phyloP scores from a whole-genome alignment of 2,797 vertebrate species.

The Channa striata region DNA sequence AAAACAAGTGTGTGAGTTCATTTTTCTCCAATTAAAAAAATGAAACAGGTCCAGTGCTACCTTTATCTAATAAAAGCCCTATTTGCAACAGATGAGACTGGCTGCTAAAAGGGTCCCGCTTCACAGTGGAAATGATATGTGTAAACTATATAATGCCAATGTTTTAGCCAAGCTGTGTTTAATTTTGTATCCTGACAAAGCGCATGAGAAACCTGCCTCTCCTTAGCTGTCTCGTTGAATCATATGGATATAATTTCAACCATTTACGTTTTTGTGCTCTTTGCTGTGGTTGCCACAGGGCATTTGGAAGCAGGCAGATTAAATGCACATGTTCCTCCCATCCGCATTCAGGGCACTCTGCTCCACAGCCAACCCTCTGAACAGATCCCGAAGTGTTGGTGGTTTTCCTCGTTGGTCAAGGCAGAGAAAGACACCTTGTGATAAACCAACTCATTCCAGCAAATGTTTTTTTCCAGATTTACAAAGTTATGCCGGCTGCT shows the following conservation, averaged over 20 bases:
- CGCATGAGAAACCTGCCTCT: constrained; percentile 88
- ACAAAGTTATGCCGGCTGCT: constrained; percentile 59
- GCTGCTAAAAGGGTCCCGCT: constrained; percentile 78
- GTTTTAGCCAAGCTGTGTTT: constrained; percentile 89
- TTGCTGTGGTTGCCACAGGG: constrained; percentile 88
- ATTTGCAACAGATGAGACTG: constrained; percentile 76
- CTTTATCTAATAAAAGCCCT: constrained; percentile 72
- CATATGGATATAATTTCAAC: constrained; percentile 92
- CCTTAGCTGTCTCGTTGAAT: constrained; percentile 89
- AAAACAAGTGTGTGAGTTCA: constrained; percentile 58
- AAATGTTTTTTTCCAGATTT: constrained; percentile 59
- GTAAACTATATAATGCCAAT: constrained; percentile 89
- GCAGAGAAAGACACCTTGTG: constrained; percentile 77
- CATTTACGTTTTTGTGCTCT: constrained; percentile 89
- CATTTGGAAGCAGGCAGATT: constrained; percentile 89
- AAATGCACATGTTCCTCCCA: constrained; percentile 88
- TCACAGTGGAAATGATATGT: constrained; percentile 89
- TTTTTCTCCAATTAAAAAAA: constrained; percentile 32
- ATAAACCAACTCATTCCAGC: constrained; percentile 63
- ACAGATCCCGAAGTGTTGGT: constrained; percentile 86
- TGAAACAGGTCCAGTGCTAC: constrained; percentile 30
- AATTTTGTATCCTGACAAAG: constrained; percentile 87
- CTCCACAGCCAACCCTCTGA: constrained; percentile 77
- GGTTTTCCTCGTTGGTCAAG: constrained; percentile 82
- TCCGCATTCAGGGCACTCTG: constrained; percentile 79